phyloP scores from a whole-genome alignment of 1,140 invertebrate genomes.

The Trichonephila inaurata region DNA sequence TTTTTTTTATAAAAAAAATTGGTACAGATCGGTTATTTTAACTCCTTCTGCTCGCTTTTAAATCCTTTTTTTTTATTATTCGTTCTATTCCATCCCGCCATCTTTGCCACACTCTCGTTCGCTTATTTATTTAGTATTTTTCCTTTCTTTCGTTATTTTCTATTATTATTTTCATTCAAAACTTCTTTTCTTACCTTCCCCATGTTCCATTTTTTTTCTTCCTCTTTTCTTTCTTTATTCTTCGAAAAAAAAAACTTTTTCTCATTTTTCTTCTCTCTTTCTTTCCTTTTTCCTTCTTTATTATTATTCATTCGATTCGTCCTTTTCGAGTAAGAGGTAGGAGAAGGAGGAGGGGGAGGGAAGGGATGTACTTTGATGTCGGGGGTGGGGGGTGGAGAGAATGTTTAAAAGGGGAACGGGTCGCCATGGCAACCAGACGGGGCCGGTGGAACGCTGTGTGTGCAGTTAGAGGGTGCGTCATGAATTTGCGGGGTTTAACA shows the following conservation, averaged over 20 bases:
- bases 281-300: neutral
- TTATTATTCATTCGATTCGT: conserved; percentile 31
- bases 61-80: neutral
- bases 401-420: conserved; percentile 6
- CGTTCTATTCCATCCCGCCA: neutral
- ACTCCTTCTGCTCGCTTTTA: conserved; percentile 6
- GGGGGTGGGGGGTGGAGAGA: neutral
- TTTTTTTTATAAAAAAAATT: neutral
- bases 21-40: conserved; percentile 12
- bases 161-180: neutral
- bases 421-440: conserved; percentile 24
- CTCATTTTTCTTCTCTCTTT: neutral
- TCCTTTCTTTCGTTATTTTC: conserved; percentile 9
- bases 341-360: neutral
- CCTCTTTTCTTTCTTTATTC: neutral
- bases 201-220: neutral
- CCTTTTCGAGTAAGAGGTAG: neutral
- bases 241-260: neutral
- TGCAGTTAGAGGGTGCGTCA: conserved; percentile 36
- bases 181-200: neutral
- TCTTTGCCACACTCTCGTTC: conserved; percentile 29
- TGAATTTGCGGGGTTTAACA: conserved; percentile 25
- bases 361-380: conserved; percentile 23
- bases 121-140: conserved; percentile 29
- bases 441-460: conserved; percentile 6